These are phyloP conservation scores for Limnodromus scolopaceus DNA, from an alignment of 2,797 vertebrate genomes.

Conservation along the genomic window DNA sequence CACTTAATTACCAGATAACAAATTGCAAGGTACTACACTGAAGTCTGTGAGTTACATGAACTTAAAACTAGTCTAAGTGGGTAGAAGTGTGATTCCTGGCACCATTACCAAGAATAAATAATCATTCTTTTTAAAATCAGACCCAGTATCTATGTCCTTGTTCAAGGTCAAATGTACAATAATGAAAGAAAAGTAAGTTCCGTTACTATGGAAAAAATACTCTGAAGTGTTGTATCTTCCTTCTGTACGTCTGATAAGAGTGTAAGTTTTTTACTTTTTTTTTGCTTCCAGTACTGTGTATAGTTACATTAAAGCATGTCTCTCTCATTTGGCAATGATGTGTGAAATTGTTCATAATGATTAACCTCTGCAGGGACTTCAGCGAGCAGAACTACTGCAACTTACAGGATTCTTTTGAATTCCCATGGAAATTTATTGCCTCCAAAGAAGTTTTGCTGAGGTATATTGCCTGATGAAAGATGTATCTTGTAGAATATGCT, in stretches of 20 bases:
- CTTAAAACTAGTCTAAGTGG: background rate
- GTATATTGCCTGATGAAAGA: background rate
- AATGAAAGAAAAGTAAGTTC: background rate
- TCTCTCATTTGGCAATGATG: background rate
- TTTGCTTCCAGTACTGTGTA: background rate
- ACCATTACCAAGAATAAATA: background rate
- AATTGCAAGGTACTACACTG: background rate
- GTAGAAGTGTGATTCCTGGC: background rate
- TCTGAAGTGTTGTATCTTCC: background rate
- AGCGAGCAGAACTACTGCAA: background rate
- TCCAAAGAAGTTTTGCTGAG: background rate
- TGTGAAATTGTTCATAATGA: background rate
- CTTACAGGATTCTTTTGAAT: background rate
- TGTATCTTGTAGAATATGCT: background rate
- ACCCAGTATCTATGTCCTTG: background rate
- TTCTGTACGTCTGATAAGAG: background rate
- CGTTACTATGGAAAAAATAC: background rate
- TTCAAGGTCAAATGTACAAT: background rate
- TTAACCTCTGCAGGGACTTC: background rate
- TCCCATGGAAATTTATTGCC: background rate
- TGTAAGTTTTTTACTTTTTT: background rate
- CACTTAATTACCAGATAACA: background rate
- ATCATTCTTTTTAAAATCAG: background rate
- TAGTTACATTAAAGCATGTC: background rate
- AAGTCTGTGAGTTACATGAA: background rate